Evolutionary conservation across 2,888 invertebrate genomes (phyloP).

Genomic region (Himalopsyche anomala): DNA sequence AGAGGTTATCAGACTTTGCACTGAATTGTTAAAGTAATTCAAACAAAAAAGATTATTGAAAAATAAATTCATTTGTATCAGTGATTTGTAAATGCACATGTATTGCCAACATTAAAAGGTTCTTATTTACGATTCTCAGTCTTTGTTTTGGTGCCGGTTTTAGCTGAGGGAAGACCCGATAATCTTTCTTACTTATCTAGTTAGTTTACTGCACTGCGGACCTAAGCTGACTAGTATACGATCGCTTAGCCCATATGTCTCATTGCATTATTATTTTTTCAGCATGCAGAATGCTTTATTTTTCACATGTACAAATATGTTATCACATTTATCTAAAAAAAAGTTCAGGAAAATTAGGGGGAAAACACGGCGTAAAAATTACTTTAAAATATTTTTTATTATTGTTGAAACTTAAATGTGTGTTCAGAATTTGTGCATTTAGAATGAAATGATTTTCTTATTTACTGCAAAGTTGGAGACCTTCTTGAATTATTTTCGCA

Average conservation of each 20-base stretch:
- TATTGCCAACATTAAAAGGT: conserved; percentile 39
- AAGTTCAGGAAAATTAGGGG: too few species aligned
- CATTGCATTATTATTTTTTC: conserved; percentile 45
- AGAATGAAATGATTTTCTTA: too few species aligned
- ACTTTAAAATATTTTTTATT: too few species aligned
- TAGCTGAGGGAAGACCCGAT: conserved; percentile 59
- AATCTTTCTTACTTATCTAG: conserved; percentile 62
- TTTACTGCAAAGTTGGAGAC: too few species aligned
- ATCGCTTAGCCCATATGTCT: conserved; percentile 49
- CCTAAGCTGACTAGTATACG: conserved; percentile 50
- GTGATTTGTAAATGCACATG: not conserved
- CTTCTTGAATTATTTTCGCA: too few species aligned
- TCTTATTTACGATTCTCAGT: conserved; percentile 51
- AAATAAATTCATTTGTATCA: not conserved
- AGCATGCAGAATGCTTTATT: not conserved
- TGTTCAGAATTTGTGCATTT: too few species aligned
- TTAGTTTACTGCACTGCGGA: conserved; percentile 55
- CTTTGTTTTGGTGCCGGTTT: conserved; percentile 56
- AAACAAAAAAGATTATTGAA: not conserved
- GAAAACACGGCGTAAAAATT: too few species aligned
- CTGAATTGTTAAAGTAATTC: not conserved
- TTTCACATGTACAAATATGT: not conserved
- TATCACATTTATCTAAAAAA: too few species aligned
- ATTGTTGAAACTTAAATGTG: too few species aligned
- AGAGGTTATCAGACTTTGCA: too few species aligned